These are phyloP conservation scores for Catamblyrhynchus diadema DNA, from an alignment of 2,797 vertebrate species.

Conservation along the genomic window DNA sequence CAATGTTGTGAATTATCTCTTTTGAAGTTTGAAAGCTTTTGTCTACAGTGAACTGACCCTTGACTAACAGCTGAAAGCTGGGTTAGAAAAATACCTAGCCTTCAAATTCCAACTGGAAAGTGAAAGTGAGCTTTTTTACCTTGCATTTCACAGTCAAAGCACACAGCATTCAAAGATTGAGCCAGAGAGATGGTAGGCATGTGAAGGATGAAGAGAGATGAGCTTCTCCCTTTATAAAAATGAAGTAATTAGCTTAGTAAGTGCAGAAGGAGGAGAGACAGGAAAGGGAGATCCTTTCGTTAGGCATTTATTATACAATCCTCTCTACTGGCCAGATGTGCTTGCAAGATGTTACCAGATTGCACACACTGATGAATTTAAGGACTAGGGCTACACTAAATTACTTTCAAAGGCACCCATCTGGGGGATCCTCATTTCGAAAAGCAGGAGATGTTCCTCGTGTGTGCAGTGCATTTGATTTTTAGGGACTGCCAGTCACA, in stretches of 20 bases:
- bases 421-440: background rate
- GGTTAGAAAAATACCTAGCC: background rate
- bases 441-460: background rate
- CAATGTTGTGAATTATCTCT: background rate
- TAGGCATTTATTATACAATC: background rate
- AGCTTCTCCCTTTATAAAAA: background rate
- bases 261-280: background rate
- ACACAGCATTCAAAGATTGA: background rate
- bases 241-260: conserved; percentile 41
- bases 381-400: background rate
- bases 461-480: background rate
- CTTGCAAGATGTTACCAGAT: conserved; percentile 5
- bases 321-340: background rate
- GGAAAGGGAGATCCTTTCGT: conserved; percentile 19
- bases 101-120: conserved; percentile 11
- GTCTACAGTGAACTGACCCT: conserved; percentile 19
- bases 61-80: conserved; percentile 9
- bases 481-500: background rate
- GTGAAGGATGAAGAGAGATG: background rate
- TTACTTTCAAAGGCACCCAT: background rate
- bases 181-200: background rate
- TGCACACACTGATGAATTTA: background rate
- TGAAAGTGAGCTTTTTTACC: conserved; percentile 1
- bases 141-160: background rate
- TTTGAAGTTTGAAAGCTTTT: conserved; percentile 45